A percentile compares a stretch with the other conserved stretches of the same genome.
Evolutionary conservation across 2,113 vertebrate species (phyloP).

Genomic region (Cichladusa arquata): DNA sequence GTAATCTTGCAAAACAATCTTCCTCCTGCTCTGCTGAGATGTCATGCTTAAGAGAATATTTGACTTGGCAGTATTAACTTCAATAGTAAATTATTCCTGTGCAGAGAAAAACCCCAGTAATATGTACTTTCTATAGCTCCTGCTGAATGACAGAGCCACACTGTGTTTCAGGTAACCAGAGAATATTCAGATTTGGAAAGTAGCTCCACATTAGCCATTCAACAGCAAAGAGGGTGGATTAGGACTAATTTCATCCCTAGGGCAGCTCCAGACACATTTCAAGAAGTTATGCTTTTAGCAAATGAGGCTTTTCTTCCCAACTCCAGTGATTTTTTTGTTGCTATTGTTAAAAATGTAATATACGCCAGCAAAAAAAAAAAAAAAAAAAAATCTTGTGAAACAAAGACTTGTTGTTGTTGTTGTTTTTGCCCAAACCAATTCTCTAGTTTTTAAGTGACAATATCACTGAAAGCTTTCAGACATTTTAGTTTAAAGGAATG

Average conservation of each 20-base stretch:
- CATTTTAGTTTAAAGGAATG: background rate
- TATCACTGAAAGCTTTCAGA: background rate
- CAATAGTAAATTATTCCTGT: background rate
- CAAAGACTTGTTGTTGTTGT: background rate
- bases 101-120: background rate
- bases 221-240: background rate
- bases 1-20: background rate
- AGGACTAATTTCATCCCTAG: background rate
- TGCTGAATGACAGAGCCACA: background rate
- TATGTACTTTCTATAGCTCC: background rate
- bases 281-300: background rate
- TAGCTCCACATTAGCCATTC: background rate
- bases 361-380: background rate
- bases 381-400: background rate
- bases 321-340: background rate
- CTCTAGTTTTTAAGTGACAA: background rate
- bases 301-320: background rate
- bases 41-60: background rate
- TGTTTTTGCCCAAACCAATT: background rate
- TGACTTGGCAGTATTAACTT: background rate
- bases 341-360: background rate
- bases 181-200: background rate
- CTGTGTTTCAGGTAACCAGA: background rate
- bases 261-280: background rate
- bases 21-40: background rate